Evolutionary conservation across 2,797 vertebrate genomes (phyloP).

Genomic region (Microctenopoma lineatum): DNA sequence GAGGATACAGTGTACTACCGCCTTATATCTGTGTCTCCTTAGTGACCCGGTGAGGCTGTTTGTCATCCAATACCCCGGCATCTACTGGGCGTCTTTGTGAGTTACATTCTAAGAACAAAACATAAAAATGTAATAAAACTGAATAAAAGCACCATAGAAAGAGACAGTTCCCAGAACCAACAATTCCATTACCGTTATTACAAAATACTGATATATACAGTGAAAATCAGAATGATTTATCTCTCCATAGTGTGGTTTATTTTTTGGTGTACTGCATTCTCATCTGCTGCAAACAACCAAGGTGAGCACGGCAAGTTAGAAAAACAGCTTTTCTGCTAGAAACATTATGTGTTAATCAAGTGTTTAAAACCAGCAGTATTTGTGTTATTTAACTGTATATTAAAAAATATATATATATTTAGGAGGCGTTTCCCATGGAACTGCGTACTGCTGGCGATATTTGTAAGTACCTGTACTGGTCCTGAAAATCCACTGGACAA

Average conservation of each 20-base stretch:
- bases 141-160: background rate
- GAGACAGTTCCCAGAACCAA: background rate
- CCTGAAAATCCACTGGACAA: background rate
- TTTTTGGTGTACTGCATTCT: constrained; percentile 89
- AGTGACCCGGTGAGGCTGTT: constrained; percentile 87
- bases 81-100: constrained; percentile 94
- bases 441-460: constrained; percentile 88
- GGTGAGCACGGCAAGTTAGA: constrained; percentile 80
- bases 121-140: background rate
- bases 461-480: constrained; percentile 85
- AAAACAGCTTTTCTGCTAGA: background rate
- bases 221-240: constrained; percentile 25
- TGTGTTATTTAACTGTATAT: background rate
- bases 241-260: constrained; percentile 87
- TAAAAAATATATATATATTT: constrained; percentile 21
- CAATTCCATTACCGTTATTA: background rate
- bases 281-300: constrained; percentile 90
- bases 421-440: constrained; percentile 97
- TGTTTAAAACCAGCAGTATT: constrained; percentile 6
- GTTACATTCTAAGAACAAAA: constrained; percentile 61
- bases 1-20: background rate
- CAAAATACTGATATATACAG: background rate
- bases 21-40: constrained; percentile 41
- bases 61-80: constrained; percentile 80
- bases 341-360: background rate